These are phyloP conservation scores for Lepidochrysops patricia DNA, from an alignment of 2,888 invertebrate species.

Conservation along the genomic window DNA sequence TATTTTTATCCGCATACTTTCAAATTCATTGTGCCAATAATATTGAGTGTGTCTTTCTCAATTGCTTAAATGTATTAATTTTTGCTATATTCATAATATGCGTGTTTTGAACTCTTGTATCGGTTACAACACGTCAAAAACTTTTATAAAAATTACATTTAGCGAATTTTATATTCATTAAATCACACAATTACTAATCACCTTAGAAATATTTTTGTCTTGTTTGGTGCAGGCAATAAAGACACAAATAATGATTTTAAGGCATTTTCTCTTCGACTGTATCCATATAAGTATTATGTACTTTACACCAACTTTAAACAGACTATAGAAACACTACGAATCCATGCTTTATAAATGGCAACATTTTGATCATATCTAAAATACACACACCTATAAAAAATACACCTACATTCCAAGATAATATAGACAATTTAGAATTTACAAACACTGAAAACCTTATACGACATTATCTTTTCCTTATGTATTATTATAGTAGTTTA, in stretches of 20 bases:
- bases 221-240: neutral
- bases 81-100: no score
- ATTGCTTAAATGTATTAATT: no score
- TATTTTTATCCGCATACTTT: no score
- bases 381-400: neutral
- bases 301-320: no score
- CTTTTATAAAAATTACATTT: neutral
- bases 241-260: neutral
- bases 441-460: neutral
- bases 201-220: neutral
- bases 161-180: neutral
- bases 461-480: slow-evolving; percentile 8
- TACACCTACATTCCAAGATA: neutral
- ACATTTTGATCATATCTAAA: neutral
- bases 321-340: neutral
- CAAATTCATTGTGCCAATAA: no score
- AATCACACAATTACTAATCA: neutral
- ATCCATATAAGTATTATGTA: no score
- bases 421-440: slow-evolving; percentile 10
- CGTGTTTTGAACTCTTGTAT: no score
- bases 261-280: neutral
- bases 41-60: no score
- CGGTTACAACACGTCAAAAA: neutral
- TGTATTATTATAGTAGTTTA: neutral
- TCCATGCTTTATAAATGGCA: neutral